These are phyloP conservation scores for Agelas oroides DNA, from an alignment of 37 sponge, comb jelly and placozoan genomes.

Conservation along the genomic window DNA sequence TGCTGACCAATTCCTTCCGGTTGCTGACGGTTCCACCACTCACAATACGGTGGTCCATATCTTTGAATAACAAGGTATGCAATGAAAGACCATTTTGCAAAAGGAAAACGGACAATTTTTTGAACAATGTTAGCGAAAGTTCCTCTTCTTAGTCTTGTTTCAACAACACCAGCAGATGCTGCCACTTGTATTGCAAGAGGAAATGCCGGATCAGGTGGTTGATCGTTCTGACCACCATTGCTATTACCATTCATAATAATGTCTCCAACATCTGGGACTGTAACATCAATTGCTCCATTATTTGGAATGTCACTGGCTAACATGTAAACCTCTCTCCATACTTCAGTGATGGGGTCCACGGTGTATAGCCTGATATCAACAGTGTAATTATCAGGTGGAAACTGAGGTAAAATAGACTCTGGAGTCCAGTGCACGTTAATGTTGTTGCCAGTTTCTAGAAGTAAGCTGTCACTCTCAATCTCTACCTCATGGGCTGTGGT, in stretches of 20 bases:
- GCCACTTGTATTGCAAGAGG: conserved; percentile 17
- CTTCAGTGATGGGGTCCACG: not conserved
- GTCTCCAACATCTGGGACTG: not conserved
- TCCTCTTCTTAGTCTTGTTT: not conserved
- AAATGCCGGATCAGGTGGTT: not conserved
- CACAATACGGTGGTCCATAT: not conserved
- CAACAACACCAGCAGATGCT: not conserved
- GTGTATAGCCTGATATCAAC: conserved; percentile 44
- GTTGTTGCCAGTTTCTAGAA: not conserved
- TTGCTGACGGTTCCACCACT: not conserved
- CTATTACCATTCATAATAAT: not conserved
- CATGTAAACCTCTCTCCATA: not conserved
- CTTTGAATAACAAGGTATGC: not conserved
- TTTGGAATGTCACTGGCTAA: conserved; percentile 5
- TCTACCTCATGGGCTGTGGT: conserved; percentile 35
- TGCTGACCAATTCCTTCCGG: not conserved
- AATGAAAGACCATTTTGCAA: conserved; percentile 10
- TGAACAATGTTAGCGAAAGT: not conserved
- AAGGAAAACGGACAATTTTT: not conserved
- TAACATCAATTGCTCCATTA: conserved; percentile 7
- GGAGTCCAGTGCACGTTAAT: conserved; percentile 32
- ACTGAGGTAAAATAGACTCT: conserved; percentile 9
- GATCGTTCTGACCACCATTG: not conserved
- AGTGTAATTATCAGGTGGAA: conserved; percentile 2
- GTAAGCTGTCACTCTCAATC: not conserved